Conservation (phyloP, 2,113 vertebrate species). For the Apistogramma diplotaenia region DNA sequence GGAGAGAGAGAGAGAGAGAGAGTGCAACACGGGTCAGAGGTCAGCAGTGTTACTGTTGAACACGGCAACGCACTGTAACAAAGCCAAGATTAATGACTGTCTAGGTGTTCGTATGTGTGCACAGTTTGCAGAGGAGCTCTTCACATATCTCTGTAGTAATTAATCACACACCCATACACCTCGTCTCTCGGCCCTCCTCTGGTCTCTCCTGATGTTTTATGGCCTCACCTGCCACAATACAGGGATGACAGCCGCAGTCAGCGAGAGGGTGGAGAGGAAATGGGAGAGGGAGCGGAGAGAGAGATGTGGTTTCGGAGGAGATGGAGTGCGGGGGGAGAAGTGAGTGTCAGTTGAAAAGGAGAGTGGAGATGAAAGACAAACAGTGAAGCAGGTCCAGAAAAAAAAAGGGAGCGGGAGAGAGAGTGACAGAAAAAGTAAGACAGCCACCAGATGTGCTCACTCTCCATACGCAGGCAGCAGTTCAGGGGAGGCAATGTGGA, state of each 20-base stretch:
- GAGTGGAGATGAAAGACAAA: conserved; percentile 68
- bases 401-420: not conserved
- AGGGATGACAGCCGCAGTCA: conserved; percentile 67
- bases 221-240: conserved; percentile 69
- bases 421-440: conserved; percentile 25
- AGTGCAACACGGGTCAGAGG: conserved; percentile 42
- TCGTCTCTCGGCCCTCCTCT: conserved; percentile 12
- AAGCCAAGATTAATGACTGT: conserved; percentile 48
- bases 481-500: conserved; percentile 14
- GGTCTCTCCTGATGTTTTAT: conserved; percentile 64
- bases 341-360: conserved; percentile 70
- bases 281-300: conserved; percentile 15
- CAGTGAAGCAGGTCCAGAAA: conserved; percentile 50
- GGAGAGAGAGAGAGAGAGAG: conserved; percentile 5
- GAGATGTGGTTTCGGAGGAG: conserved; percentile 49
- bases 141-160: conserved; percentile 54
- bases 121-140: conserved; percentile 32
- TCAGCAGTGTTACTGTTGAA: conserved; percentile 63
- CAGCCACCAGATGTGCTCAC: conserved; percentile 56
- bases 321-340: not conserved
- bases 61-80: conserved; percentile 45
- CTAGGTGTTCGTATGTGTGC: not conserved
- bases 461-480: not conserved
- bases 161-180: conserved; percentile 49
- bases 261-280: conserved; percentile 49